Evolutionary conservation across 2,888 invertebrate genomes (phyloP).

Genomic region (Hylaea fasciaria): DNA sequence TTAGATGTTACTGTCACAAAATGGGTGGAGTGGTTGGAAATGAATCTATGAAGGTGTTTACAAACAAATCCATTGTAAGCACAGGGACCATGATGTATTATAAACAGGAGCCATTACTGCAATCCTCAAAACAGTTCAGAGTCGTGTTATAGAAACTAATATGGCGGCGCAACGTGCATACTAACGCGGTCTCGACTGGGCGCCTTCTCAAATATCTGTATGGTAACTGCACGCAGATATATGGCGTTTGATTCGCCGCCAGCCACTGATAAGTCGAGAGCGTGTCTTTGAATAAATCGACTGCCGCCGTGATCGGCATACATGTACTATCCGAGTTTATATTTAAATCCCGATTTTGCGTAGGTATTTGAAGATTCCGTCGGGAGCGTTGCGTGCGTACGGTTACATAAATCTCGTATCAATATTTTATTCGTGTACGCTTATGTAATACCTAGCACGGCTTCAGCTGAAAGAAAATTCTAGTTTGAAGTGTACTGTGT

Average conservation of each 20-base stretch:
- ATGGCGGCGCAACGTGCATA: conserved; percentile 14
- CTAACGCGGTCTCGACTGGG: conserved; percentile 5
- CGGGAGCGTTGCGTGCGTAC: conserved; percentile 28
- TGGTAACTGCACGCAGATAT: conserved; percentile 26
- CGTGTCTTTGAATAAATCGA: conserved; percentile 70
- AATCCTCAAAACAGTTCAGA: conserved; percentile 2
- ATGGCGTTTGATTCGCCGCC: conserved; percentile 54
- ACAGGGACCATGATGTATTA: too few species aligned
- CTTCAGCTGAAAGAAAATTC: conserved; percentile 14
- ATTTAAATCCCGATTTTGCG: conserved; percentile 33
- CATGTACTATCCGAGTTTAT: conserved; percentile 24
- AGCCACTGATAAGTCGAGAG: conserved; percentile 66
- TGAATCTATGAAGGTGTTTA: too few species aligned
- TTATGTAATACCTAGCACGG: conserved; percentile 20
- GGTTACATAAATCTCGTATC: conserved; percentile 30
- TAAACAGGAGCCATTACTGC: background rate
- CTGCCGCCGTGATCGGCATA: conserved; percentile 31
- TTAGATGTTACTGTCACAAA: too few species aligned
- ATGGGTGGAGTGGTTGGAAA: background rate
- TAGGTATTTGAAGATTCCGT: conserved; percentile 32
- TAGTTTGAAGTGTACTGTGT: conserved; percentile 14
- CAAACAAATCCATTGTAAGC: too few species aligned
- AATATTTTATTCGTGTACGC: conserved; percentile 32
- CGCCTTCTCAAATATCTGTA: conserved; percentile 26
- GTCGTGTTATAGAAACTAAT: conserved; percentile 2